Evolutionary conservation across 2,113 vertebrate species (phyloP).

Genomic region (Zosterops borbonicus): DNA sequence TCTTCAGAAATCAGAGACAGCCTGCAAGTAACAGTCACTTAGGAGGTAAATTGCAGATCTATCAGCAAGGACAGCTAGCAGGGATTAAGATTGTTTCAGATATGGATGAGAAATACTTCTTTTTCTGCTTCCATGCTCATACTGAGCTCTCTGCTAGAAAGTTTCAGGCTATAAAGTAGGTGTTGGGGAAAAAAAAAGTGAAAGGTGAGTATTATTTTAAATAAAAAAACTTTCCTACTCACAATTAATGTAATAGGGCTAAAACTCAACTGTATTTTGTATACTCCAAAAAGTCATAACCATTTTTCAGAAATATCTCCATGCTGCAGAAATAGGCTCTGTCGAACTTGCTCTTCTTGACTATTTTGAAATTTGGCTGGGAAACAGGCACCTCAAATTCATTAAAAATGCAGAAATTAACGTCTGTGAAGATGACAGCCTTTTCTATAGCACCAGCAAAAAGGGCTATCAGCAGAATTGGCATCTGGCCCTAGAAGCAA

Average conservation of each 20-base stretch:
- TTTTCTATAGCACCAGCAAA: not conserved
- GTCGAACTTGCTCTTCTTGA: not conserved
- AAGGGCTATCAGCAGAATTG: not conserved
- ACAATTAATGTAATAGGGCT: not conserved
- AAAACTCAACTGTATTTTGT: not conserved
- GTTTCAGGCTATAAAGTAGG: not conserved
- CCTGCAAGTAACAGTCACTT: not conserved
- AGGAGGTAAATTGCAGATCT: not conserved
- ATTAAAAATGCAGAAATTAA: not conserved
- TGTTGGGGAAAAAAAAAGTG: not conserved
- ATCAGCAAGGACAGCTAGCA: not conserved
- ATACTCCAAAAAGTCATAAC: not conserved
- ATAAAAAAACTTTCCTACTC: not conserved
- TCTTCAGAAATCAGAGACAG: not conserved
- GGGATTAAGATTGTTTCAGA: not conserved
- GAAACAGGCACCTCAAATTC: not conserved
- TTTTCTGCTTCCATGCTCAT: not conserved
- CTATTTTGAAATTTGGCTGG: not conserved
- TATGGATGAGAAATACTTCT: not conserved
- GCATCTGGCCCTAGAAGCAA: not conserved
- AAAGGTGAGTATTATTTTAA: not conserved
- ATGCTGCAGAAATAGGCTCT: not conserved
- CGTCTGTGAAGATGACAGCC: not conserved
- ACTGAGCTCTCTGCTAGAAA: not conserved
- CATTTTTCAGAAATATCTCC: not conserved